These are phyloP conservation scores for Pinna nobilis DNA, from an alignment of 1,140 invertebrate species.

Conservation along the genomic window DNA sequence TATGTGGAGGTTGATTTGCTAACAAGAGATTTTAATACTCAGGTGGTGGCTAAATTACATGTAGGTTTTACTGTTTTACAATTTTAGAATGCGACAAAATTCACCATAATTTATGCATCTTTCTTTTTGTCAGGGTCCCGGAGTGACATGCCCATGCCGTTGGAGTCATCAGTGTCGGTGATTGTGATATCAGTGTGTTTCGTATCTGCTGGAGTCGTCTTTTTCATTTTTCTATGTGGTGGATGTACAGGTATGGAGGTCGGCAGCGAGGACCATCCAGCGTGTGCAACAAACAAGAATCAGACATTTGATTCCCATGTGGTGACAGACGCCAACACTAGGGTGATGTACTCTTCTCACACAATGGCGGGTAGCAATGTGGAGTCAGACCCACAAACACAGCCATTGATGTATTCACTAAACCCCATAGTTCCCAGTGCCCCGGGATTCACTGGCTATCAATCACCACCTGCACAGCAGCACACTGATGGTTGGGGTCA, in stretches of 20 bases:
- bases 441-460: conserved; percentile 16
- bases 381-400: background rate
- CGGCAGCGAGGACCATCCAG: background rate
- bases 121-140: too few species aligned
- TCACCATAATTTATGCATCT: too few species aligned
- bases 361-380: background rate
- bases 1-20: too few species aligned
- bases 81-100: too few species aligned
- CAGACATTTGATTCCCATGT: background rate
- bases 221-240: conserved; percentile 7
- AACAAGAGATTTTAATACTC: too few species aligned
- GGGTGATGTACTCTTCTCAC: conserved; percentile 1
- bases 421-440: conserved; percentile 19
- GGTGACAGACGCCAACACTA: conserved; percentile 9
- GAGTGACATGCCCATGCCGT: too few species aligned
- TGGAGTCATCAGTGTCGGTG: background rate
- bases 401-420: background rate
- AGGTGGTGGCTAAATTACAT: too few species aligned
- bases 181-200: background rate
- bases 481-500: background rate
- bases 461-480: background rate
- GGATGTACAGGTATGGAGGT: conserved; percentile 18
- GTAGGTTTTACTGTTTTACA: too few species aligned
- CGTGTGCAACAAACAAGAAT: background rate
- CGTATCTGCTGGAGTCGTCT: background rate